A percentile compares a stretch with the other conserved stretches of the same genome.
Conservation (phyloP, 2,113 vertebrate genomes). For the Petrocephalus microphthalmus region DNA sequence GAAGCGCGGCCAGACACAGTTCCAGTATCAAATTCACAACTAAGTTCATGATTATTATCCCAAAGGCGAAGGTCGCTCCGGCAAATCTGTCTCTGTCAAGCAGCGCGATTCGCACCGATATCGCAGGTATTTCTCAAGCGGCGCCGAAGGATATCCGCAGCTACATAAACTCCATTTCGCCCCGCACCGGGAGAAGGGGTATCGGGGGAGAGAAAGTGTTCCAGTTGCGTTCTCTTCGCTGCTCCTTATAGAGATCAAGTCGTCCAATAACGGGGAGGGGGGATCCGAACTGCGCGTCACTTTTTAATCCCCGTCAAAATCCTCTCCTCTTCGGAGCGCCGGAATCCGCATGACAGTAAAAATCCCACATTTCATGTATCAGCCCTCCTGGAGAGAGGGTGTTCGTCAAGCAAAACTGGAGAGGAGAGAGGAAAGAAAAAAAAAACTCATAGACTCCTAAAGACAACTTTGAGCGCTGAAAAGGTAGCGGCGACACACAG, state of each 20-base stretch:
- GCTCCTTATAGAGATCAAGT: conserved; percentile 19
- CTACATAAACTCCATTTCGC: conserved; percentile 47
- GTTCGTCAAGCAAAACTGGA: conserved; percentile 13
- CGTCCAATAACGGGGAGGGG: conserved; percentile 33
- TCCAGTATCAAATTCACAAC: conserved; percentile 51
- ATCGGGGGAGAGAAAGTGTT: conserved; percentile 33
- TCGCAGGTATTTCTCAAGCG: neutral
- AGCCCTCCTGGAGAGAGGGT: conserved; percentile 10
- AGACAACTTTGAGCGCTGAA: conserved; percentile 41
- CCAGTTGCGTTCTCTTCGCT: conserved; percentile 7
- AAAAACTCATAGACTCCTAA: conserved; percentile 28
- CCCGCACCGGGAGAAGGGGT: conserved; percentile 29
- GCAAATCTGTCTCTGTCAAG: conserved; percentile 31
- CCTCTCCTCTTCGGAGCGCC: conserved; percentile 6
- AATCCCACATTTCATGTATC: conserved; percentile 7
- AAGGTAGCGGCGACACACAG: neutral
- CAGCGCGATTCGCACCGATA: conserved; percentile 15
- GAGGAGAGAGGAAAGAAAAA: neutral
- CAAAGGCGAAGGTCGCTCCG: conserved; percentile 33
- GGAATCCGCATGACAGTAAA: conserved; percentile 34
- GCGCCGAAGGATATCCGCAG: conserved; percentile 37
- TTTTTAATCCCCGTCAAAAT: conserved; percentile 15
- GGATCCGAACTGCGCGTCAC: conserved; percentile 15
- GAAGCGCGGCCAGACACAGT: conserved; percentile 52
- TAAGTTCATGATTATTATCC: conserved; percentile 66